Evolutionary conservation across 1,140 invertebrate species (phyloP), one percentile per base, ranked within the genome.

Genomic region (Zaprionus vittiger): DNA sequence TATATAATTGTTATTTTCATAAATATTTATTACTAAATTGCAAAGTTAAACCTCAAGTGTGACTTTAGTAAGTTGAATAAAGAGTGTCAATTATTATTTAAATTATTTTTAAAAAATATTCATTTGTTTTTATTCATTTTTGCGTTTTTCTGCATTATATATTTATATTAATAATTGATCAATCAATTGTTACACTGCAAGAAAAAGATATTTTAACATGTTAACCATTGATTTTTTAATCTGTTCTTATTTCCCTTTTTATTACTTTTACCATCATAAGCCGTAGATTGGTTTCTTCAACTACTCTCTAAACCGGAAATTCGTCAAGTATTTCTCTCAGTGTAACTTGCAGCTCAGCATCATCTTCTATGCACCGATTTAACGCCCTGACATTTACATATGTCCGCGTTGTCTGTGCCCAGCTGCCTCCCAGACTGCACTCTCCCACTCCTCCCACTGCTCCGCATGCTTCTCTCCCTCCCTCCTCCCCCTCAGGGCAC

Each of bases 331-430:
- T 69, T 68, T 73, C n/a, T 60, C 4, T 1, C 41, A 57, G 64
- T 68, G 76, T 63, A 60, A 14, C 14, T 62, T 69, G n/a, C 44
- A 49, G 47, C 22, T 49, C 24, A 68, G 34, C 28, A 41, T 67
- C 74, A 52, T 59, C 63, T 61, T 87, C 81, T 83, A 85, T 91
- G 86, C 84, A 85, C 85, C 85, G 85, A 89, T 89, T 89, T 89
- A 89, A 89, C 85, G 85, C 85, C 85, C 86, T 85, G 84, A 89
- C 84, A 89, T 89, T 89, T 89, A 90, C 84, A 89, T 89, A 89
- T 90, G 84, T 89, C 69, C 67, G 44, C 60, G 49, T 41, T 64
- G 38, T 61, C 41, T 17, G 64, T 44, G 68, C 68, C 49, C 68
- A 28, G 24, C 47, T 52, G 47, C 47, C 47, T 52, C 47, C 47